Evolutionary conservation across 2,113 vertebrate genomes (phyloP).

Genomic region (Coryphaenoides rupestris): DNA sequence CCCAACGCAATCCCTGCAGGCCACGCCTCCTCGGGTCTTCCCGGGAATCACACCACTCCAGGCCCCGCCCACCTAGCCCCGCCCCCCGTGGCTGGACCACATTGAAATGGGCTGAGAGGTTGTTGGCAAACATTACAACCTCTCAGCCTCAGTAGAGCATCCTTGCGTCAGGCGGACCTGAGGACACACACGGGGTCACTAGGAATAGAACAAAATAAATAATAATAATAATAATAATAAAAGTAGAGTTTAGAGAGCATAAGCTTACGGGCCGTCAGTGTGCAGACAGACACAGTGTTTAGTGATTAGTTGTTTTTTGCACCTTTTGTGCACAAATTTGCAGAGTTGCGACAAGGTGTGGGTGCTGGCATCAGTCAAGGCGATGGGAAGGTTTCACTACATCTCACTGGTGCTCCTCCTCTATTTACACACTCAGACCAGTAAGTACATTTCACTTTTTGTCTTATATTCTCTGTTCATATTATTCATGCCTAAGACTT

Average conservation of each 20-base stretch:
- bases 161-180: conserved; percentile 26
- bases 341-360: not conserved
- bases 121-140: conserved; percentile 59
- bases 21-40: conserved; percentile 50
- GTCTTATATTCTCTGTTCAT: not conserved
- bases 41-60: conserved; percentile 74
- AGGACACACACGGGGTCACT: not conserved
- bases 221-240: not conserved
- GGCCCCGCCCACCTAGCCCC: conserved; percentile 45
- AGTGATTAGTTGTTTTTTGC: too few species aligned
- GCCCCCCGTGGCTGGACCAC: conserved; percentile 57
- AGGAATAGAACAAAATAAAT: not conserved
- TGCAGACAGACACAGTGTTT: too few species aligned
- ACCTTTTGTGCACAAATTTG: not conserved
- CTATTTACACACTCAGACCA: conserved; percentile 34
- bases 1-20: conserved; percentile 6
- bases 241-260: not conserved
- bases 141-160: conserved; percentile 26
- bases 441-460: conserved; percentile 53
- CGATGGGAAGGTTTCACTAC: conserved; percentile 39
- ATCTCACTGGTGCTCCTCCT: conserved; percentile 42
- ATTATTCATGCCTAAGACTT: not conserved
- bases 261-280: too few species aligned
- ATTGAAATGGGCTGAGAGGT: conserved; percentile 65
- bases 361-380: conserved; percentile 12